A percentile compares a stretch with the other conserved stretches of the same genome.
Evolutionary conservation across 2,797 vertebrate genomes (phyloP).

Genomic region (Gymnopithys bicolor): DNA sequence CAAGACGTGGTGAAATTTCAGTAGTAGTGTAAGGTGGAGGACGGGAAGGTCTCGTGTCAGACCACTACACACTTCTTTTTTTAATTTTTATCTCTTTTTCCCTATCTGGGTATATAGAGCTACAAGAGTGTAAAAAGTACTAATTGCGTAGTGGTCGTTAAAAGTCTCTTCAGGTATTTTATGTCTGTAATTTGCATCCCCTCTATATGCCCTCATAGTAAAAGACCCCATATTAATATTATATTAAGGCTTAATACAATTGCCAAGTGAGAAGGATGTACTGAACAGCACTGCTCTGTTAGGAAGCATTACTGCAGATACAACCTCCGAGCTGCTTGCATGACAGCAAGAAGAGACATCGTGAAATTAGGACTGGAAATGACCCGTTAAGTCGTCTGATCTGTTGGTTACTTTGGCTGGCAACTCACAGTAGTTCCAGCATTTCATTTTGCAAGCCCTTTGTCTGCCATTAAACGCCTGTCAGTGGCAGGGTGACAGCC

Average conservation of each 20-base stretch:
- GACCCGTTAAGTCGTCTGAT: neutral
- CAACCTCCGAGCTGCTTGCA: neutral
- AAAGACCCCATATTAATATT: neutral
- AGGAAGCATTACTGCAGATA: neutral
- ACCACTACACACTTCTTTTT: neutral
- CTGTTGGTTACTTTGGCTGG: neutral
- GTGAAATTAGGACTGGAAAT: neutral
- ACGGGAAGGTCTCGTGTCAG: neutral
- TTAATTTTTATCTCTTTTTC: neutral
- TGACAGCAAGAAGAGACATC: neutral
- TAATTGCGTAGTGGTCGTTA: neutral
- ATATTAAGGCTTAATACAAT: slow-evolving; percentile 10
- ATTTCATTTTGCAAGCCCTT: neutral
- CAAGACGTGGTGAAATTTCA: neutral
- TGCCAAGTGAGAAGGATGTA: neutral
- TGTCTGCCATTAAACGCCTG: neutral
- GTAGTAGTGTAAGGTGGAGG: neutral
- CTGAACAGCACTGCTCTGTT: neutral
- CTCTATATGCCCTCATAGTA: neutral
- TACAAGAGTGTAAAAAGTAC: neutral
- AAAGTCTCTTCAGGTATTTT: neutral
- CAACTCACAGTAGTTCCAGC: neutral
- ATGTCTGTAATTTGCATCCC: neutral
- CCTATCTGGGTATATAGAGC: accelerated
- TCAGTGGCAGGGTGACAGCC: neutral